phyloP scores from a whole-genome alignment of 64 coral and sea anemone genomes.

The Trachythela sp. region DNA sequence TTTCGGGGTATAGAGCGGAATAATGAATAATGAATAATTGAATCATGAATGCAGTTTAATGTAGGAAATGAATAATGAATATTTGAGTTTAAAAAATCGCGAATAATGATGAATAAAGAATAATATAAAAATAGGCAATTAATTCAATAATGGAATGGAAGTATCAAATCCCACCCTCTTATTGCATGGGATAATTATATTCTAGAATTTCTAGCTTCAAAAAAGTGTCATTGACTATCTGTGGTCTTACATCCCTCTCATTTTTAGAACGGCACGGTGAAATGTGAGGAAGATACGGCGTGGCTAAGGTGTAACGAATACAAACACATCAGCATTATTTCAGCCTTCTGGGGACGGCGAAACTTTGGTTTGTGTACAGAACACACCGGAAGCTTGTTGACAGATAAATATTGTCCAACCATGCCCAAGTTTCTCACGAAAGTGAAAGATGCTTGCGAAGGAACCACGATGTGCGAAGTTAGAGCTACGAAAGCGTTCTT shows the following conservation, averaged over 20 bases:
- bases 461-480: constrained; percentile 98
- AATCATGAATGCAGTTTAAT: too few species aligned
- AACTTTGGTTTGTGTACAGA: constrained; percentile 99
- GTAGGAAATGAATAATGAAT: too few species aligned
- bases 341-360: constrained; percentile 98
- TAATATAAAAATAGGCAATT: too few species aligned
- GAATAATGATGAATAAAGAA: too few species aligned
- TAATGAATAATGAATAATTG: too few species aligned
- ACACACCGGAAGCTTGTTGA: constrained; percentile 73
- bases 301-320: constrained; percentile 99
- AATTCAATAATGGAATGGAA: too few species aligned
- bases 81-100: too few species aligned
- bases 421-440: constrained; percentile 85
- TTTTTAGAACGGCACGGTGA: constrained; percentile 93
- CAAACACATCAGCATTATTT: constrained; percentile 99
- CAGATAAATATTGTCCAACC: constrained; percentile 83
- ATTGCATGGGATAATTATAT: too few species aligned
- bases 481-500: constrained; percentile 98
- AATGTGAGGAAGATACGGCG: constrained; percentile 98
- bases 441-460: constrained; percentile 99
- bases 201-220: too few species aligned
- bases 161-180: too few species aligned
- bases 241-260: not conserved
- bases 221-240: too few species aligned
- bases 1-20: too few species aligned